Percentiles rank a stretch among this genome's conserved stretches.
These are phyloP conservation scores for Drosophila meridiana DNA, from an alignment of 2,888 invertebrate genomes.

Conservation along the genomic window DNA sequence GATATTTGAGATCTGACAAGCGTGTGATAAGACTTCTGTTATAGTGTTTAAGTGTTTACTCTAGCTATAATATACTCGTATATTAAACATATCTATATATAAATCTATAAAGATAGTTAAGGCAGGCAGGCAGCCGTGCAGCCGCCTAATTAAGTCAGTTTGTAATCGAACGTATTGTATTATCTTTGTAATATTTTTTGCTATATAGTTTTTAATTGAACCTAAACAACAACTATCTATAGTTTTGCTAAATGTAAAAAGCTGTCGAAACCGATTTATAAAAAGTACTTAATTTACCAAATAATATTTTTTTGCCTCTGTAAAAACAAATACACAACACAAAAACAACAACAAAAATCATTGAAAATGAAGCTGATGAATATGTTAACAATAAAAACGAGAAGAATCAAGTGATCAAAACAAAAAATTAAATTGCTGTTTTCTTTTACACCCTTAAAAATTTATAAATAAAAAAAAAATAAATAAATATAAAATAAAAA, in stretches of 20 bases:
- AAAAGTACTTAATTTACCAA: conserved; percentile 81
- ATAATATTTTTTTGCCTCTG: conserved; percentile 73
- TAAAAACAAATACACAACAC: conserved; percentile 50
- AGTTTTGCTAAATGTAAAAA: conserved; percentile 65
- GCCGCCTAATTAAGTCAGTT: conserved; percentile 77
- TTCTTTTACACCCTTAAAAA: conserved; percentile 1
- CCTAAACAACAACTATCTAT: conserved; percentile 37
- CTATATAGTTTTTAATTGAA: conserved; percentile 67
- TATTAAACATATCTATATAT: neutral
- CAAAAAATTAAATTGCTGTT: conserved; percentile 18
- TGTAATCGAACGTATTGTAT: conserved; percentile 80
- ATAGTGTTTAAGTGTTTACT: conserved; percentile 65
- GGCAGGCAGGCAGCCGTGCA: conserved; percentile 32
- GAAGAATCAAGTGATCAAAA: conserved; percentile 66
- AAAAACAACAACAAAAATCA: conserved; percentile 30
- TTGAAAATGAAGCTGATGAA: conserved; percentile 65
- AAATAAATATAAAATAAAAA: no score
- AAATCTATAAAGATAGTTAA: conserved; percentile 16
- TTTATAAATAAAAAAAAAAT: neutral
- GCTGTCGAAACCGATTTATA: conserved; percentile 77
- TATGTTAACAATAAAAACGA: conserved; percentile 51
- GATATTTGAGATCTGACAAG: conserved; percentile 44
- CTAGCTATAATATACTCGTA: conserved; percentile 9
- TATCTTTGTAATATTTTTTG: conserved; percentile 72
- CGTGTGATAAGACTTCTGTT: conserved; percentile 78